Base-by-base conservation (phyloP, 2,888 invertebrate genomes). In the Allygus modestus region DNA sequence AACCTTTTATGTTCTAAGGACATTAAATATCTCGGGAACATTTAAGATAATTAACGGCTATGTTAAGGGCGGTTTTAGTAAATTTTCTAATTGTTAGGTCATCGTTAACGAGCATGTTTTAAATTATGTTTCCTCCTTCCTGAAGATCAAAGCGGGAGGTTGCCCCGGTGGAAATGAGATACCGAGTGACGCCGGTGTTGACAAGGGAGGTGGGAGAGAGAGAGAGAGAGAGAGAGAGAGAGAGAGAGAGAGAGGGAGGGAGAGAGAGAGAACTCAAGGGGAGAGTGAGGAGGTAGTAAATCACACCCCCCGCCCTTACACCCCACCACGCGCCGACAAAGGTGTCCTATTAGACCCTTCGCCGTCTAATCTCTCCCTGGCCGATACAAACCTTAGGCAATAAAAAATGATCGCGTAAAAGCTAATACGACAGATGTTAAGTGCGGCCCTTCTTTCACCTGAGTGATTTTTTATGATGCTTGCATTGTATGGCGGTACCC, bases 401-500 rank as follows among this genome's bases (percentile, higher is more conserved):
- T 77, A 77, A 77, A 77, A 77, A 77, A 43, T 28, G 41, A 77
- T 77, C 46, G 41, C 77, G 41, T 37, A 71, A 69, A 41, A 71
- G 37, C 37, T 46, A 46, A 77, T 46, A 77, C 46, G 77, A 77
- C 77, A 77, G 77, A 77, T 43, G 77, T 46, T 77, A 77, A 77
- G 77, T 46, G 77, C 77, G 73, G 26, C 26, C 33, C 46, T 77
- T 43, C 46, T 77, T 51, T 51, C 46, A 65, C 65, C 65, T 65
- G 65, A 65, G 65, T 65, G 65, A 65, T 65, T 65, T 65, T 65
- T 65, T 65, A 65, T 54, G 54, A 23, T 23, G 20, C 20, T 12
- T 15, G 23, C 26, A 28, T 65, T 65, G 65, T 65, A 28, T 17
- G 31, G 54, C 46, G 31, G 54, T 12, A 65, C 65, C 65, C 65